Percentiles rank a stretch among this genome's conserved stretches.
Conservation (phyloP, 2,888 invertebrate genomes). For the Lissocephala sabroskyi region DNA sequence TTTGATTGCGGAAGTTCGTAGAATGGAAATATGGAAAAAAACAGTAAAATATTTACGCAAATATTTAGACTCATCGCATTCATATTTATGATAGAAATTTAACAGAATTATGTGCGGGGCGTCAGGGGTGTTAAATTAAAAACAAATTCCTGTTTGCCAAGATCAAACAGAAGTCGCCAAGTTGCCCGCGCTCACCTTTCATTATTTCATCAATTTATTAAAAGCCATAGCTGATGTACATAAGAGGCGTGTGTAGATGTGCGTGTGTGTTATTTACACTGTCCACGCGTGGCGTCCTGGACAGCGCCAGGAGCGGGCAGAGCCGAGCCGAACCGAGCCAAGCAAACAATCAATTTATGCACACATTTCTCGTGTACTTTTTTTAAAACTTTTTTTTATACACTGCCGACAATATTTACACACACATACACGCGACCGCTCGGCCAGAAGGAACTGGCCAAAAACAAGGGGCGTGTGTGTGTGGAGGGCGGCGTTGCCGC, state of each 20-base stretch:
- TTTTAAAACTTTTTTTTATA: too few species aligned
- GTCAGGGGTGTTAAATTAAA: background rate
- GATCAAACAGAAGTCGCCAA: background rate
- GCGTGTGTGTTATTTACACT: too few species aligned
- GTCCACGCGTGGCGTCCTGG: too few species aligned
- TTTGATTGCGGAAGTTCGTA: constrained; percentile 11
- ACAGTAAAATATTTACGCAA: constrained; percentile 24
- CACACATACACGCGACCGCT: background rate
- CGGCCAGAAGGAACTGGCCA: background rate
- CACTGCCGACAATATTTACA: too few species aligned
- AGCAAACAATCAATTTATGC: constrained; percentile 61
- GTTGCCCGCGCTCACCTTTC: constrained; percentile 46
- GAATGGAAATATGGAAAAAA: constrained; percentile 26
- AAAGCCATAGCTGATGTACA: constrained; percentile 21
- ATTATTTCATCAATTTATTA: constrained; percentile 51
- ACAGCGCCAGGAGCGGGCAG: too few species aligned
- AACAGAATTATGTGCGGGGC: too few species aligned
- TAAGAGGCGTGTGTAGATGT: constrained; percentile 5
- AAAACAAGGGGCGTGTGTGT: too few species aligned
- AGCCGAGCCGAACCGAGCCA: too few species aligned
- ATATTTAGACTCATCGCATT: constrained; percentile 23
- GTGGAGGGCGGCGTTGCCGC: too few species aligned
- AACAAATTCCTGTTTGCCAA: background rate
- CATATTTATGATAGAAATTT: too few species aligned
- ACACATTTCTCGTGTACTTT: too few species aligned